Evolutionary conservation across 2,888 invertebrate species (phyloP).

Genomic region (Hyles lineata): DNA sequence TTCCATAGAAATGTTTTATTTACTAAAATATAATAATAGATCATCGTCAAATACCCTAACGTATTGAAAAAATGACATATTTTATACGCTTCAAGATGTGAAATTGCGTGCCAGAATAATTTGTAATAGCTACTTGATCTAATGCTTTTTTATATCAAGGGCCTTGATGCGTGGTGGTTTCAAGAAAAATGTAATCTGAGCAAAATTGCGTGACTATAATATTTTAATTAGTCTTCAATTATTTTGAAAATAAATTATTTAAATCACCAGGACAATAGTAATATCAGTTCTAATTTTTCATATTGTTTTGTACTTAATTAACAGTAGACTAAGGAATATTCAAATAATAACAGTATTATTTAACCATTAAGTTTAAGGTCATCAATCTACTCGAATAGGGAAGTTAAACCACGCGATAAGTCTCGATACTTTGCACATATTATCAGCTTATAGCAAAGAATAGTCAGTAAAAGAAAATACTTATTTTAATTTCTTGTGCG

Average conservation of each 20-base stretch:
- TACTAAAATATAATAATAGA: no score
- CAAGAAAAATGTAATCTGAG: no score
- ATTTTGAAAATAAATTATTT: not conserved
- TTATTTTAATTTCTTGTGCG: not conserved
- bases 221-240: not conserved
- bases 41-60: no score
- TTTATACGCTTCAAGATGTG: conserved; percentile 33
- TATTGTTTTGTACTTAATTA: conserved; percentile 29
- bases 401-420: not conserved
- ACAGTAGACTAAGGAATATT: conserved; percentile 17
- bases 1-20: no score
- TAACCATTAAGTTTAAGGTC: conserved; percentile 15
- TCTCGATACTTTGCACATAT: conserved; percentile 2
- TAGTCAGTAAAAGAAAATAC: not conserved
- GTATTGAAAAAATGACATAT: not conserved
- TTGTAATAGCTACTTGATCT: conserved; percentile 33
- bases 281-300: not conserved
- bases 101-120: conserved; percentile 55
- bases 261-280: conserved; percentile 28
- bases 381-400: not conserved
- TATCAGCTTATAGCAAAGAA: not conserved
- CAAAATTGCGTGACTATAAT: not conserved
- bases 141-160: not conserved
- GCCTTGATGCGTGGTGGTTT: no score
- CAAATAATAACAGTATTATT: conserved; percentile 31